phyloP scores from a whole-genome alignment of 1,140 invertebrate genomes.

The Magallana ariakensis region DNA sequence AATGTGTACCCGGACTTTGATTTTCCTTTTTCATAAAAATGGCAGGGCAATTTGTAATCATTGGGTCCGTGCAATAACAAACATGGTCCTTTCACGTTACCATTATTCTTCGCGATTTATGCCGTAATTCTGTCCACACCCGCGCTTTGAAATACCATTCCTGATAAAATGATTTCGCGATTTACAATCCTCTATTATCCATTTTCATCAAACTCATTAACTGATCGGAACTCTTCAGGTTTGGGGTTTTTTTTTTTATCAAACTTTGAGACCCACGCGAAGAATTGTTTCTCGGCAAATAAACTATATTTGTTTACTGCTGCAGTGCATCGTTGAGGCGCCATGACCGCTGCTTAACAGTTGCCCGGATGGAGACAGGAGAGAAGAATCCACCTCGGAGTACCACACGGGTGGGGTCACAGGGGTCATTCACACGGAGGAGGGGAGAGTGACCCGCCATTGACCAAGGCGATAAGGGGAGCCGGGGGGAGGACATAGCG shows the following conservation, averaged over 20 bases:
- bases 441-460: constrained; percentile 36
- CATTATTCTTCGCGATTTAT: constrained; percentile 24
- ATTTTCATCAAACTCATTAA: constrained; percentile 25
- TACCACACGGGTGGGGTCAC: constrained; percentile 28
- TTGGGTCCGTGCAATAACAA: neutral
- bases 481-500: constrained; percentile 11
- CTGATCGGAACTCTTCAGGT: neutral
- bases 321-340: constrained; percentile 10
- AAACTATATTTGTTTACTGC: constrained; percentile 6
- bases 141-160: constrained; percentile 33
- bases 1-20: constrained; percentile 17
- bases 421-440: constrained; percentile 26
- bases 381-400: neutral
- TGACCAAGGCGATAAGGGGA: constrained; percentile 22
- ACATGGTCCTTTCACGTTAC: constrained; percentile 5
- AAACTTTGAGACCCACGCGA: constrained; percentile 14
- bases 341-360: neutral
- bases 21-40: constrained; percentile 2
- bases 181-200: constrained; percentile 26
- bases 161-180: constrained; percentile 29
- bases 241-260: neutral
- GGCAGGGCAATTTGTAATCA: neutral
- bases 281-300: constrained; percentile 23
- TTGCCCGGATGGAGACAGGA: constrained; percentile 19
- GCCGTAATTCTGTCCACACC: constrained; percentile 1